These are phyloP conservation scores for Enteromius mattozi DNA, from an alignment of 2,797 vertebrate species.

Conservation along the genomic window DNA sequence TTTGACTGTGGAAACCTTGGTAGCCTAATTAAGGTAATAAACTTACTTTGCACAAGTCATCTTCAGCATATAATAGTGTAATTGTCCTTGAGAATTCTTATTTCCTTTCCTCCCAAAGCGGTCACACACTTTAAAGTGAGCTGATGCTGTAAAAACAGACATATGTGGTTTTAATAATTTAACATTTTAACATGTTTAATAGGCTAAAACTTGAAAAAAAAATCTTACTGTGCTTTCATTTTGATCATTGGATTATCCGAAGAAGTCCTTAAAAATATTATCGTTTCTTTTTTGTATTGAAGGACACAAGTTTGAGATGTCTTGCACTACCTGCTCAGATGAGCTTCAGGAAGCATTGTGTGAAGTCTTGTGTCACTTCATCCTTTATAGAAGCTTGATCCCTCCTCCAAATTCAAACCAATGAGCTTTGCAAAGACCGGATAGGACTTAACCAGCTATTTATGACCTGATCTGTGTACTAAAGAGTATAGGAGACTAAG, in stretches of 20 bases:
- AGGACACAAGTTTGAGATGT: neutral
- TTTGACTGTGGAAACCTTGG: neutral
- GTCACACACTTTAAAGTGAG: conserved; percentile 6
- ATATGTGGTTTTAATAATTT: neutral
- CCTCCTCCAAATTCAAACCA: conserved; percentile 39
- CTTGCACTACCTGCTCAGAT: neutral
- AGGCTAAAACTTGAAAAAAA: neutral
- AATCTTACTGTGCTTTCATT: conserved; percentile 14
- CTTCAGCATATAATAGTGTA: neutral
- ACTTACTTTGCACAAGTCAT: conserved; percentile 52
- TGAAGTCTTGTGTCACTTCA: neutral
- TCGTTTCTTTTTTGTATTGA: neutral
- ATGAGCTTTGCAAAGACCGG: conserved; percentile 24
- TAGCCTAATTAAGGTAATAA: neutral
- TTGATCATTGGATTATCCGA: neutral
- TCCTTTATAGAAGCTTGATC: conserved; percentile 25
- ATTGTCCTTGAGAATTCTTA: neutral
- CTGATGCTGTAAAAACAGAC: conserved; percentile 2
- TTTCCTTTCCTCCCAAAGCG: neutral
- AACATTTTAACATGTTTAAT: neutral
- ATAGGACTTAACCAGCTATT: conserved; percentile 17
- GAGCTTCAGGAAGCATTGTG: neutral
- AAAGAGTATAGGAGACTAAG: neutral
- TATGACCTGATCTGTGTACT: conserved; percentile 6
- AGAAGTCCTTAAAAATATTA: neutral